Evolutionary conservation across 2,113 vertebrate species (phyloP), one percentile per base, ranked within the genome.

Genomic region (Bos indicus): DNA sequence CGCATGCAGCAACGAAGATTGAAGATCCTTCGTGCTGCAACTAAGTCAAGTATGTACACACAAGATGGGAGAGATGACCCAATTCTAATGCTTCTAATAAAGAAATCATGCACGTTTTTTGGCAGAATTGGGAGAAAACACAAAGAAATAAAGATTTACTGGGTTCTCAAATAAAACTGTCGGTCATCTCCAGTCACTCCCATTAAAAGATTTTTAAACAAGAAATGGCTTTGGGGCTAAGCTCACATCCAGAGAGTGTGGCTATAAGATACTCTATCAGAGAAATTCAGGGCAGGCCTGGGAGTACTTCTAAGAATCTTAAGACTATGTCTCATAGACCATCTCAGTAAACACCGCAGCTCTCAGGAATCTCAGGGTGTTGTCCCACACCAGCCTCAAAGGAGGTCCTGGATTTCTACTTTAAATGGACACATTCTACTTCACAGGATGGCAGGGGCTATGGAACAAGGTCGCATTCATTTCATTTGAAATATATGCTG

Each of bases 111-210:
- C 26, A 81, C 0, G 0, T 40, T 60, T 80, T 80, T 88, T n/a
- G 40, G 57, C 43, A 94, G 67, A 84, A 71, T 30, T 54, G 52
- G 64, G 62, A 92, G 25, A 81, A 95, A 40, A 48, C 21, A 83
- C 48, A 62, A 74, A 48, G 36, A 87, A 81, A 51, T 48, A 56
- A 81, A 71, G 60, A 92, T 60, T n/a, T 77, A 17, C 21, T 74
- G 28, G 10, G 0, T 57, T 93, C 60, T 82, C 71, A 90, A 51
- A 81, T 94, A 62, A 90, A 97, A 48, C 19, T 33, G 11, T 17
- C 21, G 52, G 33, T 71, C 57, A 28, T 40, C 9, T 23, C 30
- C 36, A 57, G 28, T 46, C 33, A n/a, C 52, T 80, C 33, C 56
- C 67, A 48, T 54, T 14, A 67, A 95, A 52, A 78, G 40, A 88